These are phyloP conservation scores for Standfussiana lucernea DNA, from an alignment of 2,888 invertebrate genomes.

Conservation along the genomic window DNA sequence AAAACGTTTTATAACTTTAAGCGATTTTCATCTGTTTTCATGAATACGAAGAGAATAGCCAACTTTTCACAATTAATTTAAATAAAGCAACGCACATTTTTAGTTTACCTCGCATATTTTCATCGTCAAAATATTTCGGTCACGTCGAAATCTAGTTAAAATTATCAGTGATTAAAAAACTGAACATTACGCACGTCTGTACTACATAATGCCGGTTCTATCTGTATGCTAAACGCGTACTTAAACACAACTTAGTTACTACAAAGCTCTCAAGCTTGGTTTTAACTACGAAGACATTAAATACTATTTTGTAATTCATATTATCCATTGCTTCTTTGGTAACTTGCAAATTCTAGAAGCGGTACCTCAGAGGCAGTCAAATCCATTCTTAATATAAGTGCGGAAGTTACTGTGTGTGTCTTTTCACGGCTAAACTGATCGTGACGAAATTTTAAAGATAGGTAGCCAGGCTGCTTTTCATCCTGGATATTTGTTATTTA, in stretches of 20 bases:
- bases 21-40: conserved; percentile 16
- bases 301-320: conserved; percentile 43
- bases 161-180: conserved; percentile 40
- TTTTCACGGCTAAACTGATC: neutral
- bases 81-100: neutral
- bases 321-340: conserved; percentile 18
- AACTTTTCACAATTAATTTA: conserved; percentile 24
- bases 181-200: conserved; percentile 24
- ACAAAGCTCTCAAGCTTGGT: conserved; percentile 32
- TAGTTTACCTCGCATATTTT: neutral
- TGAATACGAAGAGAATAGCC: neutral
- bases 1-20: conserved; percentile 15
- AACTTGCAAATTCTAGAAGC: conserved; percentile 11
- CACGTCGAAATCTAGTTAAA: conserved; percentile 45
- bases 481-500: neutral
- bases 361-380: neutral
- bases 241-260: conserved; percentile 30
- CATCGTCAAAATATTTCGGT: conserved; percentile 30
- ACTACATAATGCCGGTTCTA: conserved; percentile 43
- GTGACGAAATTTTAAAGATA: neutral
- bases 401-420: neutral
- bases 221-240: conserved; percentile 41
- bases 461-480: neutral
- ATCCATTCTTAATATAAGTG: neutral
- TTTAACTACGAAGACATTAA: conserved; percentile 38